These are phyloP conservation scores for Syngnathus rostellatus DNA, from an alignment of 2,797 vertebrate genomes.

Conservation along the genomic window DNA sequence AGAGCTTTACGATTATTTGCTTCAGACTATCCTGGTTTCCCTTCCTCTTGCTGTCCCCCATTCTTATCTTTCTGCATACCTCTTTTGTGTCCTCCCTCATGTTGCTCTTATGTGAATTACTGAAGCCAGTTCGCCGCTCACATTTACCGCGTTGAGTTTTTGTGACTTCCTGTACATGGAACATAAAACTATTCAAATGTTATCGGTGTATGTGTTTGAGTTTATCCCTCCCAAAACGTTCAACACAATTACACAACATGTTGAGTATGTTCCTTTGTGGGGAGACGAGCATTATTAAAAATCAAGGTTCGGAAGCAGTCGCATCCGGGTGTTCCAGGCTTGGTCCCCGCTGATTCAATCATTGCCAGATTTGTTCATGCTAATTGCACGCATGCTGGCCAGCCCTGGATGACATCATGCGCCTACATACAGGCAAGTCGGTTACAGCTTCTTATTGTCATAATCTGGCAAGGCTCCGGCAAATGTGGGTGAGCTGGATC, in stretches of 20 bases:
- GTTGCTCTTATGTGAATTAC: not conserved
- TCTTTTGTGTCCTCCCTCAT: not conserved
- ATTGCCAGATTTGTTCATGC: constrained; percentile 21
- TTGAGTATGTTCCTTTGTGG: constrained; percentile 11
- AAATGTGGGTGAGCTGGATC: constrained; percentile 47
- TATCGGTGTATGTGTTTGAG: not conserved
- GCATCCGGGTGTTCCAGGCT: constrained; percentile 23
- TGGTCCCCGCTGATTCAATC: constrained; percentile 19
- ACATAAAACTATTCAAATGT: not conserved
- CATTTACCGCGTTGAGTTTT: not conserved
- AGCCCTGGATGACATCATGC: constrained; percentile 16
- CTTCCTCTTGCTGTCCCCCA: not conserved
- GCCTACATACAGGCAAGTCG: constrained; percentile 25
- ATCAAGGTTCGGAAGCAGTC: constrained; percentile 19
- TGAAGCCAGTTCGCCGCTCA: not conserved
- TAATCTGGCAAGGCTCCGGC: constrained; percentile 42
- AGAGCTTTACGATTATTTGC: not conserved
- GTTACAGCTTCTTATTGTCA: constrained; percentile 47
- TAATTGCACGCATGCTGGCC: constrained; percentile 22
- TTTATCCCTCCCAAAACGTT: too few relatives aligned
- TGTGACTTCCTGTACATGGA: not conserved
- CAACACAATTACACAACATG: constrained; percentile 3
- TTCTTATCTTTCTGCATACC: not conserved
- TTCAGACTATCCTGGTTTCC: not conserved
- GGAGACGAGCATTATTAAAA: constrained; percentile 11